These are phyloP conservation scores for Ctenosaura bakeri DNA, from an alignment of 2,797 vertebrate species.

Conservation along the genomic window DNA sequence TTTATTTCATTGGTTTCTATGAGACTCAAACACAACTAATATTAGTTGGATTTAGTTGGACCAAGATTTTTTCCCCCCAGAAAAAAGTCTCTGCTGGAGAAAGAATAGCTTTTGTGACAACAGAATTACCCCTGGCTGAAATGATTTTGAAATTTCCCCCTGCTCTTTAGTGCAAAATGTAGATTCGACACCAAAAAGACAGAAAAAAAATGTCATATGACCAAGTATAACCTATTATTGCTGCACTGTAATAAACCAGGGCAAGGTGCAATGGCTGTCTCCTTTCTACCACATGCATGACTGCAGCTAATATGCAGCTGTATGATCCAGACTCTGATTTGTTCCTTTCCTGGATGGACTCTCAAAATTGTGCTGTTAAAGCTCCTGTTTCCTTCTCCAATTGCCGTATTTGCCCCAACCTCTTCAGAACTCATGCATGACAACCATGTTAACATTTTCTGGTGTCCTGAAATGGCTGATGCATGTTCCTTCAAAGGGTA, in stretches of 20 bases:
- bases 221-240: too few species aligned
- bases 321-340: conserved; percentile 23
- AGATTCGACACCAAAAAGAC: not conserved
- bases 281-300: conserved; percentile 61
- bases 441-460: conserved; percentile 43
- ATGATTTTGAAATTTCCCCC: too few species aligned
- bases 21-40: not conserved
- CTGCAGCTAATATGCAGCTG: conserved; percentile 63
- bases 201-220: not conserved
- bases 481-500: conserved; percentile 23
- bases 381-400: conserved; percentile 49
- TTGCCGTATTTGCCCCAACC: conserved; percentile 44
- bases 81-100: conserved; percentile 11
- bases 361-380: conserved; percentile 40
- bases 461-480: conserved; percentile 51
- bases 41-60: not conserved
- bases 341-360: conserved; percentile 24
- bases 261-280: conserved; percentile 44
- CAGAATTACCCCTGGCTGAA: not conserved
- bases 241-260: not conserved
- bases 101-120: not conserved
- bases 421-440: conserved; percentile 61
- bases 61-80: accelerated
- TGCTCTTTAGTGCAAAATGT: not conserved
- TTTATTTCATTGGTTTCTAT: accelerated